Evolutionary conservation across 2,888 invertebrate species (phyloP).

Genomic region (Byasa hedistus): DNA sequence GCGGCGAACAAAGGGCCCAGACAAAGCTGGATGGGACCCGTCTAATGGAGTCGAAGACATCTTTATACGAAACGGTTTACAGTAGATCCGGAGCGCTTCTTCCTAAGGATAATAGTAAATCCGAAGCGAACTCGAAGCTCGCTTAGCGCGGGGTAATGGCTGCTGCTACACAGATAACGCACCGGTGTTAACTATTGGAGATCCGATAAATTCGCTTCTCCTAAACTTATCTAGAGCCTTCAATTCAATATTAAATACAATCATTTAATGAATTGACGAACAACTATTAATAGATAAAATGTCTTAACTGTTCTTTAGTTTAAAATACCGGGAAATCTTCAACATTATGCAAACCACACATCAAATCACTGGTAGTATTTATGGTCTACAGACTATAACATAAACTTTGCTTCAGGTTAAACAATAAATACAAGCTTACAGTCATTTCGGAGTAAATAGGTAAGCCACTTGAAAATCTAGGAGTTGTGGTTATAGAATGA

Average conservation of each 20-base stretch:
- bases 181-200: constrained; percentile 23
- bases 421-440: no score
- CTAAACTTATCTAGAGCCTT: not conserved
- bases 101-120: constrained; percentile 30
- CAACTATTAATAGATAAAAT: no score
- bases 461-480: no score
- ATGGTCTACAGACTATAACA: no score
- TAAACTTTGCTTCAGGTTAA: no score
- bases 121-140: constrained; percentile 31
- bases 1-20: constrained; percentile 61
- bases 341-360: no score
- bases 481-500: constrained; percentile 3
- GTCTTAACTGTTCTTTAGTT: no score
- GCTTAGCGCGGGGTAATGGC: constrained; percentile 31
- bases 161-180: constrained; percentile 5
- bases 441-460: no score
- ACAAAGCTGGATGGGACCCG: constrained; percentile 48
- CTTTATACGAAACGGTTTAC: constrained; percentile 44
- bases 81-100: constrained; percentile 28
- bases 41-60: constrained; percentile 56
- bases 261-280: no score
- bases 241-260: not conserved
- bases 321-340: no score
- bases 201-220: not conserved
- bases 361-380: no score